Evolutionary conservation across 2,888 invertebrate genomes (phyloP), one percentile per base, ranked within the genome.

Genomic region (Thecophora atra): DNA sequence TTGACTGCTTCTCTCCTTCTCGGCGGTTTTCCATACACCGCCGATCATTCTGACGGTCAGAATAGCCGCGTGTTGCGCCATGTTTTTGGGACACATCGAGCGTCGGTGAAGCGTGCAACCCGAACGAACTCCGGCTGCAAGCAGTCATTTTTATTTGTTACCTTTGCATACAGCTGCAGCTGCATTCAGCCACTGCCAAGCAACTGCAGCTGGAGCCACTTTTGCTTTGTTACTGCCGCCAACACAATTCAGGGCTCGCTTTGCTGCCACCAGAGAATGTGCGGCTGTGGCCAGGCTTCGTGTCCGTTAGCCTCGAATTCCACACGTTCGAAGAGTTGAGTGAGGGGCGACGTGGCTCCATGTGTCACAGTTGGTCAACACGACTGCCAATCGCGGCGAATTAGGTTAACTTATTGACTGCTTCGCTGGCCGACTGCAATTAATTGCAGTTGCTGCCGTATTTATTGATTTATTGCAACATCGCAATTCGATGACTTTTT

Each of bases 321-420:
- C 47, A 44, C 63, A 42, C 15, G 56, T 1, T 15, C 19, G 13
- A 11, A 24, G 58, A 13, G 58, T 54, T 26, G 58, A 56, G 24
- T 5, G 58, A 13, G 58, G 7, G 21, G 26, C 58, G 15, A 24
- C 56, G n/a, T n/a, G 6, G 56, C 24, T 1, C n/a, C 42, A 52
- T 28, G 37, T 58, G 68, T 68, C 70, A 54, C 37, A 56, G 54
- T 21, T 54, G 70, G 26, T 51, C 60, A 58, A 28, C 60, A 62
- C 7, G 47, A 21, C 21, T 19, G 42, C 28, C 70, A 42, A 21
- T 37, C 42, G 63, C 42, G 15, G 21, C 17, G 64, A 70, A 70
- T 63, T 70, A 21, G 70, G 70, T 70, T 70, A 70, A 68, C 56
- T 58, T 42, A 70, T 70, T 70, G 69, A 7, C 5, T 21, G 58